Conservation (phyloP, 2,888 invertebrate genomes). For the Ditula angustiorana region DNA sequence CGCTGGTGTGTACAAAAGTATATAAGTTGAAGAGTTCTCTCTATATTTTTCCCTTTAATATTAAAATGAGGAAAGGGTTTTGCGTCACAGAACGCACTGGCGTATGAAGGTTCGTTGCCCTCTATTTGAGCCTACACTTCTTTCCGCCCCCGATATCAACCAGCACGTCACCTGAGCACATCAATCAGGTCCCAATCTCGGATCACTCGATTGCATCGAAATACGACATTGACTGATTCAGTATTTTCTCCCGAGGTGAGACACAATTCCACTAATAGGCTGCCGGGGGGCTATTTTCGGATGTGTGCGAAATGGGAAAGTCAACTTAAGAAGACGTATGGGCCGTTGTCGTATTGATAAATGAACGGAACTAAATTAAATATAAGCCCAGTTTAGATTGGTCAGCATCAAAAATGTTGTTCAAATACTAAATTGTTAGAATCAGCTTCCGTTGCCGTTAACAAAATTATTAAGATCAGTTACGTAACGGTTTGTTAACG, state of each 20-base stretch:
- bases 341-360: background rate
- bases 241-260: slow-evolving; percentile 46
- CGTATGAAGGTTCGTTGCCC: background rate
- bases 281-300: slow-evolving; percentile 40
- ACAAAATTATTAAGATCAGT: too few species aligned
- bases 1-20: too few species aligned
- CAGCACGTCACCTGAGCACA: slow-evolving; percentile 49
- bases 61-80: too few species aligned
- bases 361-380: background rate
- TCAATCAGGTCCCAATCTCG: slow-evolving; percentile 51
- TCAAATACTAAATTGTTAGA: too few species aligned
- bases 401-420: slow-evolving; percentile 38
- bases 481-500: too few species aligned
- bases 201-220: slow-evolving; percentile 48
- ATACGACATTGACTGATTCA: slow-evolving; percentile 58
- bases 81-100: background rate
- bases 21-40: background rate
- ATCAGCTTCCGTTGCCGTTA: too few species aligned
- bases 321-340: slow-evolving; percentile 31
- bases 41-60: background rate
- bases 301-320: slow-evolving; percentile 40
- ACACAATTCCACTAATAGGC: slow-evolving; percentile 48
- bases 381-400: background rate
- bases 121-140: background rate
- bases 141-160: slow-evolving; percentile 13